Percentiles rank a stretch among this genome's conserved stretches.
Evolutionary conservation across 2,888 invertebrate genomes (phyloP).

Genomic region (Diabrotica balteata): DNA sequence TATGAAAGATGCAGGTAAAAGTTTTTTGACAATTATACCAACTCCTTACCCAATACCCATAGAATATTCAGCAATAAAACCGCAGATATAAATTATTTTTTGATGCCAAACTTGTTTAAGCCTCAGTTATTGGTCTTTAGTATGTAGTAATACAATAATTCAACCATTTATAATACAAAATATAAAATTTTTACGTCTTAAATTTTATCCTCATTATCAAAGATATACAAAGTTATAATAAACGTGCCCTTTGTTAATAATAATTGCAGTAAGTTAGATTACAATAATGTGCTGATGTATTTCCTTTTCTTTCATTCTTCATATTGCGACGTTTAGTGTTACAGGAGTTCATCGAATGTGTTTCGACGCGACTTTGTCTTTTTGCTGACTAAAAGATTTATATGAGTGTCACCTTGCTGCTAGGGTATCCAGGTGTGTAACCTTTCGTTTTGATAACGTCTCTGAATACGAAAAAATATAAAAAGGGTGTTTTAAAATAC

Average conservation of each 20-base stretch:
- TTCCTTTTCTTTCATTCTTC: constrained; percentile 47
- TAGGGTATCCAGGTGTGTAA: constrained; percentile 29
- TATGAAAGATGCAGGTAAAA: no score
- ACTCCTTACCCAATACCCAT: no score
- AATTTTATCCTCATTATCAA: constrained; percentile 12
- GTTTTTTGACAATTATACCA: no score
- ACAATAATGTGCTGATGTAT: constrained; percentile 56
- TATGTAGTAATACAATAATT: no score
- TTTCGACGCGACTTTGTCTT: constrained; percentile 32
- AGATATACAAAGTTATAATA: constrained; percentile 36
- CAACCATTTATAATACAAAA: no score
- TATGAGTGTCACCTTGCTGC: constrained; percentile 36
- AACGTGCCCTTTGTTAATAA: constrained; percentile 47
- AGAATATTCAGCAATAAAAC: no score
- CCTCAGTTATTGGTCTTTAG: no score
- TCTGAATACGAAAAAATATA: no score
- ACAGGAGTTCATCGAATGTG: constrained; percentile 43
- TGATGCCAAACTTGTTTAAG: no score
- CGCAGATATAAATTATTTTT: no score
- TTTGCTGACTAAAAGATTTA: constrained; percentile 44
- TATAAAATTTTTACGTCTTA: constrained; percentile 13
- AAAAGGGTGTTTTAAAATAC: no score
- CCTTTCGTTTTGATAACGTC: constrained; percentile 21
- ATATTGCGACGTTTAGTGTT: constrained; percentile 34
- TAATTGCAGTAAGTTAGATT: constrained; percentile 42